Evolutionary conservation across 2,113 vertebrate genomes (phyloP), one percentile per base, ranked within the genome.

Genomic region (Labeo rohita): DNA sequence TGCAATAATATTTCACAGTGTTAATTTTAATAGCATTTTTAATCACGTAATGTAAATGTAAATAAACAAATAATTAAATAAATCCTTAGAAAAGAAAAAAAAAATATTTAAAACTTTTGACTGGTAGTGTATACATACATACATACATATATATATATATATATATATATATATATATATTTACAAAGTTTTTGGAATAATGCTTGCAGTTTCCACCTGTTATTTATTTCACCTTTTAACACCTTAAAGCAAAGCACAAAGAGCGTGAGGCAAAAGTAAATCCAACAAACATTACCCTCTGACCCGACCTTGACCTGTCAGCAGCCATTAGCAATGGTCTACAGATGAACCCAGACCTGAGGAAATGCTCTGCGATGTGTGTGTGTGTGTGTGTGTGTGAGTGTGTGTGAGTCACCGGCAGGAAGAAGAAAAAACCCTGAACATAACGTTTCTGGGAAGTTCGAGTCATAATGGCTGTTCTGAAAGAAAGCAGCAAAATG

Each of bases 271-370:
- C 81, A 56, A 23, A 47, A 56, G 70, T 49, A 76, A 77, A 13
- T 34, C 8, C 18, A 72, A 78, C 43, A 50, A 75, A 82, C 79
- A 63, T 12, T 28, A 45, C 34, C 68, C 34, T 86, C 54, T 86
- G 52, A 76, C 79, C 68, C 15, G 2, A 82, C 85, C 68, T 75
- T 86, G 78, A 82, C 70, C 50, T 65, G 68, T 52, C 70, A 83
- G 47, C 78, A 65, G 56, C 65, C 78, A 86, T 86, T 86, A 74
- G 70, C 52, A 75, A 10, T 65, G 28, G 68, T 82, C 59, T 83
- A 10, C 28, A 66, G 49, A 86, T 86, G 85, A 86, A 66, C 79
- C 45, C 43, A 63, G 79, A 82, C 70, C 79, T 59, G 43, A 82
- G 79, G 68, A 86, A 82, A 75, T 75, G 85, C 76, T 85, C 21